phyloP scores from a whole-genome alignment of 1,140 invertebrate genomes.

The Ceratoteleas bidentatus region DNA sequence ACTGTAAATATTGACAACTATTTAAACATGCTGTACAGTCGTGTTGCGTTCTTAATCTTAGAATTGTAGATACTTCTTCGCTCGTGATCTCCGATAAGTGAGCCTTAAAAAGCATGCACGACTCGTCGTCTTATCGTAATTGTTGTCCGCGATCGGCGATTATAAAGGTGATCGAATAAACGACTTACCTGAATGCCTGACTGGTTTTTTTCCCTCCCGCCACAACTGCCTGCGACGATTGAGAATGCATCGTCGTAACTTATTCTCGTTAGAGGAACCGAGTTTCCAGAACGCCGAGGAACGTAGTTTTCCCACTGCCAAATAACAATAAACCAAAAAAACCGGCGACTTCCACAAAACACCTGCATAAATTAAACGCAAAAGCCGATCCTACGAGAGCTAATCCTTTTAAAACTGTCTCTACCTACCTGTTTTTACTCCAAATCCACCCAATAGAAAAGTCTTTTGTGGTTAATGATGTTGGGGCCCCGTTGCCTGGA shows the following conservation, averaged over 20 bases:
- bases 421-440: constrained; percentile 59
- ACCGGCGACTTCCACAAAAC: constrained; percentile 16
- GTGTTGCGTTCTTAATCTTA: constrained; percentile 4
- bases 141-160: constrained; percentile 14
- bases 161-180: constrained; percentile 31
- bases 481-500: constrained; percentile 15
- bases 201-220: neutral
- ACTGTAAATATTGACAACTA: constrained; percentile 20
- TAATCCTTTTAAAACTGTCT: constrained; percentile 62
- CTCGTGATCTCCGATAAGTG: constrained; percentile 19
- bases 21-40: constrained; percentile 12
- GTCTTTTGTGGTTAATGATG: constrained; percentile 58
- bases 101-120: neutral
- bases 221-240: no score
- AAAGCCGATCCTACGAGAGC: constrained; percentile 27
- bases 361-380: constrained; percentile 55
- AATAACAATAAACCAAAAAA: constrained; percentile 14
- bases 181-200: constrained; percentile 6
- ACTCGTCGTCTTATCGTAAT: constrained; percentile 6
- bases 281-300: no score
- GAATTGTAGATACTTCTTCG: constrained; percentile 14
- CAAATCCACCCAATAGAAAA: constrained; percentile 48
- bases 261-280: no score
- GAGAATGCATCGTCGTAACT: no score
- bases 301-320: neutral